Base-by-base conservation (phyloP, 1,140 invertebrate genomes). In the Bombus balteatus region DNA sequence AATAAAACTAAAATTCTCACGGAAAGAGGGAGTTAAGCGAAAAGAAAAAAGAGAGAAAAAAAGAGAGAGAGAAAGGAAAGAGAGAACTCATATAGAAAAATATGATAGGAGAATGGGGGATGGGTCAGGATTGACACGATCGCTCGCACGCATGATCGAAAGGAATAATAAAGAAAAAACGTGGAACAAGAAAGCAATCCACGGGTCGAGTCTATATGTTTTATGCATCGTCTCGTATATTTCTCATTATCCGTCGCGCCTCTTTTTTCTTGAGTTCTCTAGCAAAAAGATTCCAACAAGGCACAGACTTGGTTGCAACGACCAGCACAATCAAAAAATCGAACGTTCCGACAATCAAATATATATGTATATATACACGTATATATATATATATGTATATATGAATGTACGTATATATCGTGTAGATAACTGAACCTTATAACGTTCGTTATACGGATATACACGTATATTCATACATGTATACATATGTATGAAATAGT, bases 331-430 rank as follows among this genome's bases (percentile, higher is more conserved):
- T 92, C 90, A 93, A 91, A 59, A 62, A 76, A 76, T 94, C 91
- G 91, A 89, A 87, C 86, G 83, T 92, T 88, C 90, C 74, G 74
- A 93, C 90, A 93, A 91, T 91, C 91, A 92, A 43, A 39, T 66
- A 70, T 39, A 70, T 39, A 39, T 39, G 32, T 72, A 41, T 39
- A 28, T 41, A 72, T 73, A 73, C 28, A 73, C n/a, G 8, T 15
- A n/a, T n/a, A 41, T 43, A 43, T 32, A 12, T n/a, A 12, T 41
- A n/a, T 34, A 34, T 32, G 32, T 34, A 34, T 34, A 34, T 73
- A 66, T 66, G 32, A 18, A 18, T 34, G n/a, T 15, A 66, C n/a
- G 32, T 66, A 66, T 66, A 34, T 66, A 66, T 66, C 15, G 15
- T 53, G 18, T 66, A 18, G 9, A 59, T 59, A 59, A 28, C 10